Base-by-base conservation (phyloP, 1,140 invertebrate genomes). In the Drosophila sulfurigaster region DNA sequence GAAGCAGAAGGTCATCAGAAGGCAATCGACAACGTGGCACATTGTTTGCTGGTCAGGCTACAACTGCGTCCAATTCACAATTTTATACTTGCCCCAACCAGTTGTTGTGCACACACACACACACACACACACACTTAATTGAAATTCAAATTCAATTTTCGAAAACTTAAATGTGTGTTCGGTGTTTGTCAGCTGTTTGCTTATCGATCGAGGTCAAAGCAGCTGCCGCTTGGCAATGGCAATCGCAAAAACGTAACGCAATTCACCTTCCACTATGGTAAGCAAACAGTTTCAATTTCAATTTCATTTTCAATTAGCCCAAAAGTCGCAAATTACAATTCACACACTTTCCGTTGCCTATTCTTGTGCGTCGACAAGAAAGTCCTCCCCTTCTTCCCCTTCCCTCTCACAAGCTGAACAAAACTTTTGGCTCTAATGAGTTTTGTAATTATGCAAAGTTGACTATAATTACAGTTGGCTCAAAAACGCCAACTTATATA, bases 391-490 rank as follows among this genome's bases (percentile, higher is more conserved):
- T 32, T 8, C 5, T 5, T 32, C 30, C 5, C 1, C 5, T 8
- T 32, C 32, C 6, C 32, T 2, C 32, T 1, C 6, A 32, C 32
- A 5, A 8, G 7, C 32, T 28, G 5, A 15, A 10, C n/a, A 20
- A 15, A 57, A 71, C 57, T 16, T 76, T 82, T 66, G 41, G 46
- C 62, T 46, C 64, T 86, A 86, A 86, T 86, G 75, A 79, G 79
- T 88, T 82, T 87, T 73, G 79, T 82, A 79, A 88, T 86, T 82
- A 88, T 65, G 60, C 67, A 81, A 83, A 85, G 65, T 86, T 74
- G 48, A 85, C 66, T 70, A 72, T 67, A 70, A 80, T 81, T 81
- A 77, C 56, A 59, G 73, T 49, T 67, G 65, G 64, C 60, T 52
- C 46, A 58, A 75, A 41, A 54, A 25, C 20, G 10, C 59, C 20